phyloP scores from a whole-genome alignment of 2,113 vertebrate genomes.

The Halcyon malimbica region DNA sequence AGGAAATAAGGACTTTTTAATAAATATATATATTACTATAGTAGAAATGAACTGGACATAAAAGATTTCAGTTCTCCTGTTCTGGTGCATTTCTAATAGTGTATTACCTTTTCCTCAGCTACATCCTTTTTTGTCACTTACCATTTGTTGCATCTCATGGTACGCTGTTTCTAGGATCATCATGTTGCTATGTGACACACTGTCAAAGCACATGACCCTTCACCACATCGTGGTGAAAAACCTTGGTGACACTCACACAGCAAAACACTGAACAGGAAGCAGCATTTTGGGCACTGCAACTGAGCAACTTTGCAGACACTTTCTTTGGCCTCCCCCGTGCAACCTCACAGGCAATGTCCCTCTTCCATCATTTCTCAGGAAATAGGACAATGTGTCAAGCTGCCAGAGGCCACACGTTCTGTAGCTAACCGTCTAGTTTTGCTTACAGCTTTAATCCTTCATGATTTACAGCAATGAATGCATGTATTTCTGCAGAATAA shows the following conservation, averaged over 20 bases:
- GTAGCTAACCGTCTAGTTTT: background rate
- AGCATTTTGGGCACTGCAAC: background rate
- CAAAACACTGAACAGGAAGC: background rate
- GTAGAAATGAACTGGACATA: background rate
- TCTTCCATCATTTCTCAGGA: background rate
- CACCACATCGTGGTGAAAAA: background rate
- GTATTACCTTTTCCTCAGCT: background rate
- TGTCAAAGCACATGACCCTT: background rate
- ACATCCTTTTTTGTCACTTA: background rate
- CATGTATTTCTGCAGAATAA: background rate
- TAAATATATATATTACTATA: background rate
- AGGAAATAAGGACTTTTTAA: background rate
- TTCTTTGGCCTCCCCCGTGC: background rate
- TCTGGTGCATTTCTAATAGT: background rate
- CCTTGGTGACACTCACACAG: background rate
- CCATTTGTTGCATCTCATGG: background rate
- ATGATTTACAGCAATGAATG: background rate
- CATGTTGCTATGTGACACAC: background rate
- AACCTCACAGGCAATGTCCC: background rate
- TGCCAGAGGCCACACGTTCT: background rate
- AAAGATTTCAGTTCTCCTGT: background rate
- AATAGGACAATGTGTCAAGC: background rate
- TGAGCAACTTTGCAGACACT: background rate
- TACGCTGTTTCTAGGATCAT: background rate
- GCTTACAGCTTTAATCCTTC: background rate